Evolutionary conservation across 1,140 invertebrate genomes (phyloP), one percentile per base, ranked within the genome.

Genomic region (Scaptomyza pallida): DNA sequence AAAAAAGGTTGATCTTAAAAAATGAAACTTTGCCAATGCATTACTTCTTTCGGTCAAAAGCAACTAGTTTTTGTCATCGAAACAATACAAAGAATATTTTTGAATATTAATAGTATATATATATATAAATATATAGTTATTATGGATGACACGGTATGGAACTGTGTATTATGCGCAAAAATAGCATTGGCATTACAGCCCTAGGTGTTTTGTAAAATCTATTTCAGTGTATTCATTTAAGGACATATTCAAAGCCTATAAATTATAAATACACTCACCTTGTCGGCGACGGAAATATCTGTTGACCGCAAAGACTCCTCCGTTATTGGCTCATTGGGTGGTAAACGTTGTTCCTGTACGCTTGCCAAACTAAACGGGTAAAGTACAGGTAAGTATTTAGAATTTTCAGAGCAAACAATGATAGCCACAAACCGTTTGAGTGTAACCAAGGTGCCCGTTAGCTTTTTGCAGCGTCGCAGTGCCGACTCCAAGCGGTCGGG

Each of bases 391-490:
- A 41, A 48, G 12, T 56, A 59, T 21, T 13, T 2, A 15, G 5
- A 2, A 44, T 23, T 54, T n/a, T 6, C 1, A 17, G 30, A 15
- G 9, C 6, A 5, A 19, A 23, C 2, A 15, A 35, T 15, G n/a
- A 52, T 52, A 30, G 30, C 5, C 23, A 71, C 68, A 72, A 94
- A 99, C 98, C 98, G 96, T 94, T 99, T 99, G 16, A 99, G 93
- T 47, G 98, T 99, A 43, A 99, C 98, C 70, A 99, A 93, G 37
- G 98, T 99, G 63, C 97, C 97, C 6, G 98, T 99, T 10, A 99
- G 92, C 91, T 99, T 99, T 92, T 99, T 99, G 93, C 98, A 99
- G 62, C 97, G 94, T 78, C 96, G 94, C 52, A 99, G 92, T 41
- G 97, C 97, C 72, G 95, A 96, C 89, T 99, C 98, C 37, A 99